Base-by-base conservation (phyloP, 2,888 invertebrate species). In the Coleophora flavipennella region DNA sequence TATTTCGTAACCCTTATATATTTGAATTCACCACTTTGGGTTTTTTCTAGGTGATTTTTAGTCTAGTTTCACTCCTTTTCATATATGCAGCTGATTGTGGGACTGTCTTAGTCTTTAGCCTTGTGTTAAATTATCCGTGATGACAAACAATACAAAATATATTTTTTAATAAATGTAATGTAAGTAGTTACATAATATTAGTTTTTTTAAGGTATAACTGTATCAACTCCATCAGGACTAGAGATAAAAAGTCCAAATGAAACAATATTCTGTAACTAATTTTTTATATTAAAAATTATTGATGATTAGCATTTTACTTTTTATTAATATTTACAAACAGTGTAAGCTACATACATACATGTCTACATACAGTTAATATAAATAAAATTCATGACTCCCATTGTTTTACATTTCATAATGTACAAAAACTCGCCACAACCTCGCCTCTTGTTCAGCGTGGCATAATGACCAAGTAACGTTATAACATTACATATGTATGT, bases 231-330 rank as follows among this genome's bases (percentile, higher is more conserved):
- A 6, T 20, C 6, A 20, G 6, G 20, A 20, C 20, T 4, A 20
- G 3, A 29, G 8, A 31, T 11, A 6, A 11, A 14, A 35, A 34
- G 41, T 40, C 43, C 13, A 70, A 84, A 80, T 79, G 71, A 83
- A 84, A 84, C 78, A 73, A 71, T 64, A 73, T 67, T 75, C 44
- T 76, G 70, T 78, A 80, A 81, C 79, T 84, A 81, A 70, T 20
- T 75, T 62, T 83, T 83, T 83, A 81, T 84, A 76, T 75, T 75
- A 69, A 79, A 79, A 80, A 78, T 79, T 76, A 81, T 81, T 79
- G 72, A 79, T 83, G 83, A 83, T 83, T 83, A 78, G 66, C 83
- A 83, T 78, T 83, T 81, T 81, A 84, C 81, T 79, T 70, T 72
- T 63, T 77, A 74, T 74, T 77, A 68, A 77, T 83, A 84, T 84